Percentiles rank a stretch among this genome's conserved stretches.
phyloP scores from a whole-genome alignment of 2,797 vertebrate genomes.

The Odontamblyopus rebecca region DNA sequence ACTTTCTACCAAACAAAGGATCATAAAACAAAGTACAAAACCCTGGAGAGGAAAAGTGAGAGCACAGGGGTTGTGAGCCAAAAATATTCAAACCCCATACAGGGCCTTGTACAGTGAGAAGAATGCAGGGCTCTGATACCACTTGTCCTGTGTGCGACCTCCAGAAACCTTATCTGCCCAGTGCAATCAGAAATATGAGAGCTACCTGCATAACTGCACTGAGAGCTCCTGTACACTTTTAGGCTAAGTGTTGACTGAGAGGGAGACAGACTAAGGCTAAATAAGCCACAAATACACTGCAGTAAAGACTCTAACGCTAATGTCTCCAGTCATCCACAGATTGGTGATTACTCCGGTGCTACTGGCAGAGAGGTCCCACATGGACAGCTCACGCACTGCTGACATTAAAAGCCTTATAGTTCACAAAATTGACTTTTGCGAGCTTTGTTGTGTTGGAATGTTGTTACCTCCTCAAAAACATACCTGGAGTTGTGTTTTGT shows the following conservation, averaged over 20 bases:
- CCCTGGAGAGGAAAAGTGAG: background rate
- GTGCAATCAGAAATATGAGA: slow-evolving; percentile 24
- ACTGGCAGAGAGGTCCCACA: slow-evolving; percentile 3
- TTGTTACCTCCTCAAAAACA: too few relatives aligned
- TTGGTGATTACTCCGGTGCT: slow-evolving; percentile 1
- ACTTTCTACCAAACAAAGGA: background rate
- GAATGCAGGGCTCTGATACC: background rate
- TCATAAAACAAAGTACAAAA: background rate
- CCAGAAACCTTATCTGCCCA: slow-evolving; percentile 1
- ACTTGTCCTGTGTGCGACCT: slow-evolving; percentile 12
- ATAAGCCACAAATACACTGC: background rate
- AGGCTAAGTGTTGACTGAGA: slow-evolving; percentile 18
- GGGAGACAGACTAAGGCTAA: background rate
- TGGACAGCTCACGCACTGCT: background rate
- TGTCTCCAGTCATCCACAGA: background rate
- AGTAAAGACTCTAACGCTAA: background rate
- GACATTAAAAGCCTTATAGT: too few relatives aligned
- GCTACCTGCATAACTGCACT: background rate
- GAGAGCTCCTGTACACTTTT: slow-evolving; percentile 2
- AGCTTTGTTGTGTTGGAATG: too few relatives aligned
- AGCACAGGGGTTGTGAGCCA: background rate
- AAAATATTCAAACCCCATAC: background rate
- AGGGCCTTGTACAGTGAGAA: background rate
- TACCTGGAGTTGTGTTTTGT: too few relatives aligned
- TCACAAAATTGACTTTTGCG: too few relatives aligned